Conservation (phyloP, 2,888 invertebrate genomes). For the Cheilosia vulpina region DNA sequence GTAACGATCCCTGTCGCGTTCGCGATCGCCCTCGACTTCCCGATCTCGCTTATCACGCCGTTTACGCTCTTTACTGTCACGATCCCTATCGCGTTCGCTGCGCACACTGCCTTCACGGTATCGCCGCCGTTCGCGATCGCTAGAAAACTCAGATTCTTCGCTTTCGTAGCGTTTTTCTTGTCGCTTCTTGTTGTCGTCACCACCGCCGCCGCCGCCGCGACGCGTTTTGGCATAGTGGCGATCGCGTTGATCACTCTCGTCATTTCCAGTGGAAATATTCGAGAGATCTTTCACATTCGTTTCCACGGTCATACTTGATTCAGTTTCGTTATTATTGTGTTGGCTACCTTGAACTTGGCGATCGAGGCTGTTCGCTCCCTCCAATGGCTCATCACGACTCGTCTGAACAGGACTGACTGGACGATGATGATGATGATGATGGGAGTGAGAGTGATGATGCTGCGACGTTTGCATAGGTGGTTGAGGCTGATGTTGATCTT, state of each 20-base stretch:
- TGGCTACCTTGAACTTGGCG: slow-evolving; percentile 77
- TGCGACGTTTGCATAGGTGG: slow-evolving; percentile 59
- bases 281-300: slow-evolving; percentile 78
- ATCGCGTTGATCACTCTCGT: slow-evolving; percentile 81
- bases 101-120: slow-evolving; percentile 84
- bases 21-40: slow-evolving; percentile 56
- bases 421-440: slow-evolving; percentile 58
- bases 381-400: slow-evolving; percentile 84
- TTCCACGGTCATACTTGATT: slow-evolving; percentile 75
- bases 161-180: slow-evolving; percentile 85
- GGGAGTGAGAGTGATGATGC: slow-evolving; percentile 47
- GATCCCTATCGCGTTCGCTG: slow-evolving; percentile 77
- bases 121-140: slow-evolving; percentile 86
- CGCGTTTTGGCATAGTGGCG: slow-evolving; percentile 56
- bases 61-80: slow-evolving; percentile 80
- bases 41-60: slow-evolving; percentile 79
- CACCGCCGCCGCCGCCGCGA: slow-evolving; percentile 23
- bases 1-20: slow-evolving; percentile 57
- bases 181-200: slow-evolving; percentile 66
- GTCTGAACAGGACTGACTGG: slow-evolving; percentile 73
- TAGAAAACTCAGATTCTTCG: slow-evolving; percentile 85
- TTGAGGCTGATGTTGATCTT: slow-evolving; percentile 79
- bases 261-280: slow-evolving; percentile 80
- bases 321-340: slow-evolving; percentile 71
- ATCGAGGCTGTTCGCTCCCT: slow-evolving; percentile 84